Base-by-base conservation (phyloP, 2,888 invertebrate genomes). In the Hydroisotoma schaefferi region DNA sequence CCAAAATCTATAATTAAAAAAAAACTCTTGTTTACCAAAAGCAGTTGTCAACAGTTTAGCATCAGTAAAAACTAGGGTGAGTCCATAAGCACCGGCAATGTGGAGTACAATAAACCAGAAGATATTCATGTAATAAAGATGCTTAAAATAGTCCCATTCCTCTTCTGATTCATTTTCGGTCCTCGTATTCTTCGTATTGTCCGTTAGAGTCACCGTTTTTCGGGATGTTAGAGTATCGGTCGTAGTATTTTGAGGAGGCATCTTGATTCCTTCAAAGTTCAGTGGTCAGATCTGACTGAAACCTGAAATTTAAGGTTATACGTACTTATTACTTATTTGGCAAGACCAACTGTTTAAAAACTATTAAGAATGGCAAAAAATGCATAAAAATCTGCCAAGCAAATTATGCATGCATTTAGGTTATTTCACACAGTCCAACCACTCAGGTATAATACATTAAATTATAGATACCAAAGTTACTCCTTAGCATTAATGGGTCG, bases 101-200 rank as follows among this genome's bases (percentile, higher is more conserved):
- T 73, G 73, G 2, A 73, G 68, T 1, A 70, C 29, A 0, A 52
- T 55, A 59, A 72, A 73, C 54, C 66, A 61, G 33, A 68, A 63
- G 5, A 69, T 65, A 43, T 73, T 73, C 46, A 61, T 59, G 69
- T 70, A 72, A 12, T 70, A 44, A 15, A 68, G 59, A 38, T 68
- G 67, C 10, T 67, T 65, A 49, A 61, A 59, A n/a, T 57, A 61
- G 46, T 67, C 65, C 67, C 67, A 67, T n/a, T 59, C 60, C 15
- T 47, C 55, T 6, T 54, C 40, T 4, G 40, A 10, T 40, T 40
- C 4, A 40, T 40, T 27, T 3, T 54, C 29, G 2, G 15, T 22
- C 25, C 2, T 22, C 4, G 1, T 25, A 18, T 20, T 23, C 27
- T 52, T 29, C 2, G 5, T 53, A 15, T 15, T 15, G 4, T 4